Conservation (phyloP, 2,113 vertebrate species). For the Hyperoodon ampullatus region DNA sequence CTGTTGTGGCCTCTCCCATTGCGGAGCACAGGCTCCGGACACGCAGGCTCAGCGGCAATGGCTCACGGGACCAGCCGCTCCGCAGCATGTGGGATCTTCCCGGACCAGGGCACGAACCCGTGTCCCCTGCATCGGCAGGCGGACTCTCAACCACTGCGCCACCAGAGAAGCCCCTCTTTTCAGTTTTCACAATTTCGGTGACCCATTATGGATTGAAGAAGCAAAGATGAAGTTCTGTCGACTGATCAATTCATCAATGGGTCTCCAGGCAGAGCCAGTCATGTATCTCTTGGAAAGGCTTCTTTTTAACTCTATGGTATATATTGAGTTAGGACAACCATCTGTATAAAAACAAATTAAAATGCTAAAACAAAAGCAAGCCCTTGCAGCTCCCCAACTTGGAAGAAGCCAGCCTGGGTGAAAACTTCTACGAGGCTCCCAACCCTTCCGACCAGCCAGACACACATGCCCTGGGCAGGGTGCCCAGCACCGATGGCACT, state of each 20-base stretch:
- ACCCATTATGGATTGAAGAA: neutral
- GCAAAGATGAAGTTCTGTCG: neutral
- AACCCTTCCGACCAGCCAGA: neutral
- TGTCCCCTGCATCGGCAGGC: too few relatives aligned
- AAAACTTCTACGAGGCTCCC: neutral
- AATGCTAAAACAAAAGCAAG: neutral
- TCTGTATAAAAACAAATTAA: neutral
- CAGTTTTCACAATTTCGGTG: neutral
- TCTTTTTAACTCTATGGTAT: neutral
- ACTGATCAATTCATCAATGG: neutral
- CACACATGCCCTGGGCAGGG: fast-evolving
- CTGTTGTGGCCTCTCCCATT: too few relatives aligned
- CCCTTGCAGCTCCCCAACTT: fast-evolving
- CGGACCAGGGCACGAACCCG: too few relatives aligned
- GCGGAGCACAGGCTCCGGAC: too few relatives aligned
- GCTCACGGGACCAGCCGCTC: too few relatives aligned
- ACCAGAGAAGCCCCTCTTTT: fast-evolving
- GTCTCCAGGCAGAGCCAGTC: neutral
- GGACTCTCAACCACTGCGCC: too few relatives aligned
- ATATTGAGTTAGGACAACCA: neutral
- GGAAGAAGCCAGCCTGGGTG: neutral
- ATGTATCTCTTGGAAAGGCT: fast-evolving
- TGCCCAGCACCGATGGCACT: neutral
- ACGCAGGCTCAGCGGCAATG: too few relatives aligned
- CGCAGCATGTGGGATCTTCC: too few relatives aligned